Conservation (phyloP, 2,797 vertebrate species). For the Decapterus maruadsi region DNA sequence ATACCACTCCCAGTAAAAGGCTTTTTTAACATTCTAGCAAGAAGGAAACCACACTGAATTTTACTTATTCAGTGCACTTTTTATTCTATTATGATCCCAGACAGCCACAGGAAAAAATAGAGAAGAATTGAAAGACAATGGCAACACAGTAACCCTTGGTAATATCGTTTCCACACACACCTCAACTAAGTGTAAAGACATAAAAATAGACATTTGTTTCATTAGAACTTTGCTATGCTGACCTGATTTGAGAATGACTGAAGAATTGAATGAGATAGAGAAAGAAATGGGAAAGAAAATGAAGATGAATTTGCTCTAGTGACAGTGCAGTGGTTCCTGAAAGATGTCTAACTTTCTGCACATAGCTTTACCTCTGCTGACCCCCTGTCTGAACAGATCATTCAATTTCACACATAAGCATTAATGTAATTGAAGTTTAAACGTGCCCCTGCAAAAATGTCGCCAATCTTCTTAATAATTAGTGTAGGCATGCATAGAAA, state of each 20-base stretch:
- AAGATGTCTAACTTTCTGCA: not conserved
- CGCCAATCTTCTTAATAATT: not conserved
- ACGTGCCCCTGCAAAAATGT: not conserved
- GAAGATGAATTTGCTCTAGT: not conserved
- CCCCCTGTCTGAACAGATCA: not conserved
- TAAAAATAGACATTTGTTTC: not conserved
- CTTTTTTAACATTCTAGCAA: not conserved
- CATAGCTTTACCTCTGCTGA: not conserved
- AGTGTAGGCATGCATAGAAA: not conserved
- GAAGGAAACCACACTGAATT: not conserved
- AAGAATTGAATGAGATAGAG: not conserved
- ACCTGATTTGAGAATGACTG: not conserved
- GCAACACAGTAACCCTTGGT: not conserved
- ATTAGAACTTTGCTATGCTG: not conserved
- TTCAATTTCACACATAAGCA: not conserved
- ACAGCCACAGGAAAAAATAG: not conserved
- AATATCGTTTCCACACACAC: not conserved
- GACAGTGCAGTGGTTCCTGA: not conserved
- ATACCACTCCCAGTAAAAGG: not conserved
- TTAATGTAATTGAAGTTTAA: conserved; percentile 4
- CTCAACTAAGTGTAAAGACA: not conserved
- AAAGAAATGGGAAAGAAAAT: not conserved
- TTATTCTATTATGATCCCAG: conserved; percentile 14
- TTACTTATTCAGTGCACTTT: not conserved
- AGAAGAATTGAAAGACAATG: conserved; percentile 16